A percentile compares a stretch with the other conserved stretches of the same genome.
Conservation (phyloP, 1,140 invertebrate species). For the Drosophila arizonae region DNA sequence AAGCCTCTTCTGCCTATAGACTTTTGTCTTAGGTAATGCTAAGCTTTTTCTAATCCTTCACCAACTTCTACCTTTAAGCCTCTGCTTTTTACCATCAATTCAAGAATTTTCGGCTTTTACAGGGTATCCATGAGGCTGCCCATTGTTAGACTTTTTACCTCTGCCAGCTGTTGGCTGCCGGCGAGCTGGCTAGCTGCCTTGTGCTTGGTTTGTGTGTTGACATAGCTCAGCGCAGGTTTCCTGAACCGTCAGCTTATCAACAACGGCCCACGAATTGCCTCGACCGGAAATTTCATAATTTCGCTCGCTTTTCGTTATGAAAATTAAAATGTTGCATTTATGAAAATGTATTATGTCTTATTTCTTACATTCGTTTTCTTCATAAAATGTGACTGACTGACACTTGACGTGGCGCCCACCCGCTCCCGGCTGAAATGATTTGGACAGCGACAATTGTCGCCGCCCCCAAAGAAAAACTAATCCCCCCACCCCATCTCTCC, state of each 20-base stretch:
- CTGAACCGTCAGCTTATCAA: constrained; percentile 34
- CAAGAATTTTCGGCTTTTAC: not conserved
- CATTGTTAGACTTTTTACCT: not conserved
- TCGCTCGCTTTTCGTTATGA: constrained; percentile 37
- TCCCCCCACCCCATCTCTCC: no score
- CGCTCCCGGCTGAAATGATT: constrained; percentile 43
- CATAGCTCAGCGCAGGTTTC: constrained; percentile 24
- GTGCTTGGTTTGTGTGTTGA: constrained; percentile 14
- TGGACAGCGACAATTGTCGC: constrained; percentile 62
- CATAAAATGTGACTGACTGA: constrained; percentile 75
- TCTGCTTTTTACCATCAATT: not conserved
- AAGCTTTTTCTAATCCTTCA: not conserved
- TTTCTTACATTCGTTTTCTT: constrained; percentile 8
- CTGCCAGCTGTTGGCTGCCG: not conserved
- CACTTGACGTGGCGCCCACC: constrained; percentile 53
- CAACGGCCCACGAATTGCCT: constrained; percentile 29
- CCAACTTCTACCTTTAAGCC: not conserved
- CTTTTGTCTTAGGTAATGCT: no score
- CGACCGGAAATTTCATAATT: constrained; percentile 75
- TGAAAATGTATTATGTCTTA: constrained; percentile 67
- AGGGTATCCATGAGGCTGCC: not conserved
- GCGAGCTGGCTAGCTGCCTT: constrained; percentile 8
- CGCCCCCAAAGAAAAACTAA: not conserved
- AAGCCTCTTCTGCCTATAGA: no score
- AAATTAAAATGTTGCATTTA: constrained; percentile 78